Evolutionary conservation across 2,888 invertebrate genomes (phyloP).

Genomic region (Spisula subtruncata): DNA sequence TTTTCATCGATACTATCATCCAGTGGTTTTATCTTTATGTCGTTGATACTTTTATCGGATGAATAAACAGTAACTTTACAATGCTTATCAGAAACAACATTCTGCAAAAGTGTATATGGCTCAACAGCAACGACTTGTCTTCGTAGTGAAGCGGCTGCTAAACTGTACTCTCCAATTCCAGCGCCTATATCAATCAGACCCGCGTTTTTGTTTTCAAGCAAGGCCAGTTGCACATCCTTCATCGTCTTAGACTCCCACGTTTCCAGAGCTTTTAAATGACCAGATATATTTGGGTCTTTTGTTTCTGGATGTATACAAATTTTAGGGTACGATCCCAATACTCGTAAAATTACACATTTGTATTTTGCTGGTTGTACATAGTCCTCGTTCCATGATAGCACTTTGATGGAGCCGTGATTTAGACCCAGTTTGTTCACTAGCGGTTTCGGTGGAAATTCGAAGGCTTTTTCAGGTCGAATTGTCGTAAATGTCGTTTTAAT

Average conservation of each 20-base stretch:
- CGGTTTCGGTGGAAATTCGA: neutral
- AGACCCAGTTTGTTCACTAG: neutral
- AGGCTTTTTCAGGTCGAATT: neutral
- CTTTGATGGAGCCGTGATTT: neutral
- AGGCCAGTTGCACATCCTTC: slow-evolving; percentile 53
- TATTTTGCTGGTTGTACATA: neutral
- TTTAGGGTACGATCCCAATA: neutral
- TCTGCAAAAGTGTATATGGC: slow-evolving; percentile 57
- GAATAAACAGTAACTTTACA: slow-evolving; percentile 28
- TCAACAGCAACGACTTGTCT: slow-evolving; percentile 70
- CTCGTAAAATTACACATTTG: neutral
- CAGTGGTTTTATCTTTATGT: neutral
- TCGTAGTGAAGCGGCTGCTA: slow-evolving; percentile 58
- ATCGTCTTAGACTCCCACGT: slow-evolving; percentile 49
- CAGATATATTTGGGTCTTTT: slow-evolving; percentile 51
- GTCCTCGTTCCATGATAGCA: neutral
- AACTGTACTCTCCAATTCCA: slow-evolving; percentile 65
- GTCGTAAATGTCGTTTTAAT: neutral
- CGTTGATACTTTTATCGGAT: slow-evolving; percentile 35
- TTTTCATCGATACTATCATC: slow-evolving; percentile 3
- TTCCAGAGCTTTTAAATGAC: neutral
- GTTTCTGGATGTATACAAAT: slow-evolving; percentile 54
- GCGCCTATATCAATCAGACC: slow-evolving; percentile 69
- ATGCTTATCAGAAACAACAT: slow-evolving; percentile 66
- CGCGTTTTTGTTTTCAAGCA: slow-evolving; percentile 25